phyloP scores from a whole-genome alignment of 2,113 vertebrate species.

The Neodontobutis hainanensis region DNA sequence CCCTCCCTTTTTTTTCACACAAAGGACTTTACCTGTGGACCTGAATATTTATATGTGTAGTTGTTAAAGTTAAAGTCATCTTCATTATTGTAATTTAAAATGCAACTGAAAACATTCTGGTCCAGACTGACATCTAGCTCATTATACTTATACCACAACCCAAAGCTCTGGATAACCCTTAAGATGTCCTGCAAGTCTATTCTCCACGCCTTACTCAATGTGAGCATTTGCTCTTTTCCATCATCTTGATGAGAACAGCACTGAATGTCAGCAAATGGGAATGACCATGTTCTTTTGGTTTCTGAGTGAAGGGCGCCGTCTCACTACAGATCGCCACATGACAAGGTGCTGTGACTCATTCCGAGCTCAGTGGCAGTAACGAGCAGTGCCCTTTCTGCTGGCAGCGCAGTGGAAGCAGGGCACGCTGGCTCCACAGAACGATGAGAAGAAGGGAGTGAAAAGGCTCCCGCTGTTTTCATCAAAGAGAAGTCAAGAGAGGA shows the following conservation, averaged over 20 bases:
- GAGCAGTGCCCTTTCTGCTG: constrained; percentile 69
- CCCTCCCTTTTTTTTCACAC: constrained; percentile 10
- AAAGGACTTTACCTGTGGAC: too few species aligned
- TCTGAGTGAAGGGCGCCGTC: constrained; percentile 39
- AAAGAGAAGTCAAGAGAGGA: constrained; percentile 64
- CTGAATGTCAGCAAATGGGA: constrained; percentile 62
- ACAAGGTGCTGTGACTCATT: constrained; percentile 71
- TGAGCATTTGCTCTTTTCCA: constrained; percentile 49
- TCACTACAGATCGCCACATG: constrained; percentile 57
- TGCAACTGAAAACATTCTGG: too few species aligned
- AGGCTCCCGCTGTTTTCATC: constrained; percentile 64
- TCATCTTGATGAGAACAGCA: constrained; percentile 51
- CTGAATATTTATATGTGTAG: too few species aligned
- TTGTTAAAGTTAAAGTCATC: too few species aligned
- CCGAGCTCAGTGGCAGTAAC: constrained; percentile 72
- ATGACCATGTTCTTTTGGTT: constrained; percentile 55
- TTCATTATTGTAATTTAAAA: too few species aligned
- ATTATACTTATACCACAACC: too few species aligned
- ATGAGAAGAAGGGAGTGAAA: constrained; percentile 64
- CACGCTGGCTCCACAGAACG: constrained; percentile 56
- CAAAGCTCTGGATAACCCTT: background rate
- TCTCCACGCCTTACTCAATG: constrained; percentile 16
- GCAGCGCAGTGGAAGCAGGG: constrained; percentile 58
- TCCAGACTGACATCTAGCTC: too few species aligned
- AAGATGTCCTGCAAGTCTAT: constrained; percentile 8